Evolutionary conservation across 1,140 invertebrate species (phyloP), one percentile per base, ranked within the genome.

Genomic region (Drosophila tani): DNA sequence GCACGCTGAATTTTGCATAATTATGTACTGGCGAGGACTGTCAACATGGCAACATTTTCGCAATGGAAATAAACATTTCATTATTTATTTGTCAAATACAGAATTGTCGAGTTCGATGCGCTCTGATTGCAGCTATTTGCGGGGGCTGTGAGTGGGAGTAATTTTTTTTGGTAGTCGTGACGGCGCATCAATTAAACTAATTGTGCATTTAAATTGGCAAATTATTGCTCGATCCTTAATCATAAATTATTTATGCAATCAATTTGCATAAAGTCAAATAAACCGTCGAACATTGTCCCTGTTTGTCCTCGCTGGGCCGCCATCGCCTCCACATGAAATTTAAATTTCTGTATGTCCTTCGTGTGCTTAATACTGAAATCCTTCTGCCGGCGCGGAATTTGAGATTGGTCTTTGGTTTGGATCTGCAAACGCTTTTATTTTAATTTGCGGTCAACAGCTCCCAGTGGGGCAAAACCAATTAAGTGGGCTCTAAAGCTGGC

Each of bases 181-280:
- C 70, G 47, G 45, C 14, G 68, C 77, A 79, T 79, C 76, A 79
- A 79, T 79, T 79, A 79, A 79, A 79, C 77, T 79, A 79, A 79
- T 79, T 73, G 77, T 58, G 77, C 76, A 79, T 79, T 79, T 74
- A 79, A 79, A 79, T 79, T 79, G 76, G 76, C 67, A 79, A 79
- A 79, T 79, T 79, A 79, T 79, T 79, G 65, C 73, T 29, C 47
- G 50, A 71, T 79, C 65, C 57, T 77, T 78, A 78, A 73, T 79
- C 35, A 79, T 79, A 60, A 75, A 78, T 83, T 83, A 88, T 88
- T 62, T 81, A 83, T 83, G 65, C 84, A 88, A 83, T 88, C 68
- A 87, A 74, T 80, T 69, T 75, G 57, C 56, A 62, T 73, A 74
- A 81, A 69, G 77, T 76, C 65, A 79, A 86, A 82, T 82, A 51